Conservation (phyloP, 2,113 vertebrate species). For the Camelus bactrianus region DNA sequence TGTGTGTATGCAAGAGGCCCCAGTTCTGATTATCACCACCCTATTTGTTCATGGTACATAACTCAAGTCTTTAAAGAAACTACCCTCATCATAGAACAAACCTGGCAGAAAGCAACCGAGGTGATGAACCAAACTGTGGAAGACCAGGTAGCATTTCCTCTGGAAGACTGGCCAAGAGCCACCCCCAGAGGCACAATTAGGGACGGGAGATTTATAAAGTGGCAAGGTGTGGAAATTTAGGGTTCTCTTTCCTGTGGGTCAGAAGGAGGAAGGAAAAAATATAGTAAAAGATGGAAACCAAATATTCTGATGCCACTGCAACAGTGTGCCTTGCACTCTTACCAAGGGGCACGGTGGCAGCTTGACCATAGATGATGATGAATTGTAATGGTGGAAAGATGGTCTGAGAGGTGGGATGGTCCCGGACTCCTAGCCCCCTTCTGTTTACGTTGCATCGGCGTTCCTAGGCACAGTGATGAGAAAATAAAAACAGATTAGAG, state of each 20-base stretch:
- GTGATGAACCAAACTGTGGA: not conserved
- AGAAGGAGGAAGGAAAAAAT: conserved; percentile 63
- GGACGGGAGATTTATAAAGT: conserved; percentile 5
- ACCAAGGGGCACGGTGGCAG: conserved; percentile 59
- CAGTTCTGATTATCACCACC: conserved; percentile 59
- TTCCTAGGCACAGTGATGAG: not conserved
- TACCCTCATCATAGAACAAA: conserved; percentile 46
- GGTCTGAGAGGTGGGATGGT: conserved; percentile 54
- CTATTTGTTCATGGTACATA: conserved; percentile 33
- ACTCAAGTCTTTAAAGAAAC: conserved; percentile 70
- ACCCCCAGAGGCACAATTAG: conserved; percentile 49
- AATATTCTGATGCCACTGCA: conserved; percentile 66
- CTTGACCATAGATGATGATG: conserved; percentile 73
- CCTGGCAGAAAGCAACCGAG: conserved; percentile 10
- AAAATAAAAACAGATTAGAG: not conserved
- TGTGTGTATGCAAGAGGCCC: not conserved
- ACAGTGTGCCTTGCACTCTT: conserved; percentile 32
- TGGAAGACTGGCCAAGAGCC: conserved; percentile 15
- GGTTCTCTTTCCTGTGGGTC: conserved; percentile 54
- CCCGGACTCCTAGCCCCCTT: not conserved
- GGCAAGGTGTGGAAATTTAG: conserved; percentile 42
- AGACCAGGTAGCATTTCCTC: not conserved
- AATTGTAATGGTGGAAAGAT: conserved; percentile 64
- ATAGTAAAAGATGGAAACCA: not conserved
- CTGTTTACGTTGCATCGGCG: accelerated